These are phyloP conservation scores for Pterophyllum scalare DNA, from an alignment of 2,113 vertebrate species.

Conservation along the genomic window DNA sequence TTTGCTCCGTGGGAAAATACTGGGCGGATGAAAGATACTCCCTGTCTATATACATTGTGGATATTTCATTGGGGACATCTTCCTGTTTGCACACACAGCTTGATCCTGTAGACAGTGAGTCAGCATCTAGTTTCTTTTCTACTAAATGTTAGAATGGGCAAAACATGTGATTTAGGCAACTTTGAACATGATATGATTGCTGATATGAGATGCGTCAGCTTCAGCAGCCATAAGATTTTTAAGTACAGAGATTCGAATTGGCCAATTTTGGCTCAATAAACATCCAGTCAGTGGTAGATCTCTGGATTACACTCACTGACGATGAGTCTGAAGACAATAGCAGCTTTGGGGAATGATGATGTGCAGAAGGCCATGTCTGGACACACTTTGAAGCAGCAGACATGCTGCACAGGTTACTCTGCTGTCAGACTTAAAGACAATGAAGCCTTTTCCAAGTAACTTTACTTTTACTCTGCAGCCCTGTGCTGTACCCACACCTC, in stretches of 20 bases:
- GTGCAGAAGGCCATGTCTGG: neutral
- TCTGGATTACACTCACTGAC: conserved; percentile 25
- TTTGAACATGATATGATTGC: conserved; percentile 57
- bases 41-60: neutral
- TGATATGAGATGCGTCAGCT: conserved; percentile 42
- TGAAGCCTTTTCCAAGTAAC: neutral
- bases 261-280: conserved; percentile 40
- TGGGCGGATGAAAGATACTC: conserved; percentile 8
- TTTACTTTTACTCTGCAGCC: neutral
- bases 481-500: neutral
- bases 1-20: conserved; percentile 32
- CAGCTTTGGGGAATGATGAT: neutral
- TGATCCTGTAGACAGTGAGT: conserved; percentile 67
- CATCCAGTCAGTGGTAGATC: conserved; percentile 40
- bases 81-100: conserved; percentile 50
- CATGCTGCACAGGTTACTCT: neutral
- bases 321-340: neutral
- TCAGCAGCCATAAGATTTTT: conserved; percentile 27
- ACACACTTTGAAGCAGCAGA: neutral
- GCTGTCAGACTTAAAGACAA: neutral
- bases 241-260: conserved; percentile 17
- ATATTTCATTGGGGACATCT: conserved; percentile 33
- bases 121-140: conserved; percentile 50
- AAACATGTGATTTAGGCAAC: conserved; percentile 67
- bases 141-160: conserved; percentile 35